Evolutionary conservation across 1,140 invertebrate genomes (phyloP), one percentile per base, ranked within the genome.

Genomic region (Aradophagus sp.): DNA sequence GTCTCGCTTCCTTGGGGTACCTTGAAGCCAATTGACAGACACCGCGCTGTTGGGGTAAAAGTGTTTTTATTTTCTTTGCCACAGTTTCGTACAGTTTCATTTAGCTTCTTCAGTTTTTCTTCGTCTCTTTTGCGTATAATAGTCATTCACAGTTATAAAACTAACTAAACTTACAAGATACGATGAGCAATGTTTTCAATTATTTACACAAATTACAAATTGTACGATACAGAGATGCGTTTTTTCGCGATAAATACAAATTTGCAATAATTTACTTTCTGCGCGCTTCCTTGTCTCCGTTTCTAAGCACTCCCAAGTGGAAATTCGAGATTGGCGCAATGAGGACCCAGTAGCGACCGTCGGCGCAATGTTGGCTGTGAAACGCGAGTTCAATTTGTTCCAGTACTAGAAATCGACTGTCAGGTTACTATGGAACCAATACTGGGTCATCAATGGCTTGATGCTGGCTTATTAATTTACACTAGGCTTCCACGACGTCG

Each of bases 121-220:
- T 31, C 35, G 13, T 13, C 44, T 48, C 27, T 31, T 59, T 11
- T 23, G n/a, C 1, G 2, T 62, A 56, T 36, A 63, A 65, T 75
- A 72, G 72, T 79, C 55, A 62, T 80, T 82, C 74, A 78, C 77
- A 84, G 74, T 82, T 78, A 80, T 48, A 83, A 83, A 82, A 81
- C 80, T 85, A 85, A 82, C 82, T 85, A 84, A 85, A 84, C 81
- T 84, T 85, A 85, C 70, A 62, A 85, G 77, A 81, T 84, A 84
- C 77, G 73, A 76, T 81, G 81, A 84, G 82, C 82, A 81, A 84
- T 83, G 82, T 84, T 83, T 85, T 81, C 77, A 84, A 77, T 79
- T 86, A 85, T 86, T 47, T 85, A 86, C 84, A 86, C 59, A 81
- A 79, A 80, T 80, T 84, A 85, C 83, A 85, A 62, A 74, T 74